These are phyloP conservation scores for Ecdyonurus torrentis DNA, from an alignment of 2,888 invertebrate species.

Conservation along the genomic window DNA sequence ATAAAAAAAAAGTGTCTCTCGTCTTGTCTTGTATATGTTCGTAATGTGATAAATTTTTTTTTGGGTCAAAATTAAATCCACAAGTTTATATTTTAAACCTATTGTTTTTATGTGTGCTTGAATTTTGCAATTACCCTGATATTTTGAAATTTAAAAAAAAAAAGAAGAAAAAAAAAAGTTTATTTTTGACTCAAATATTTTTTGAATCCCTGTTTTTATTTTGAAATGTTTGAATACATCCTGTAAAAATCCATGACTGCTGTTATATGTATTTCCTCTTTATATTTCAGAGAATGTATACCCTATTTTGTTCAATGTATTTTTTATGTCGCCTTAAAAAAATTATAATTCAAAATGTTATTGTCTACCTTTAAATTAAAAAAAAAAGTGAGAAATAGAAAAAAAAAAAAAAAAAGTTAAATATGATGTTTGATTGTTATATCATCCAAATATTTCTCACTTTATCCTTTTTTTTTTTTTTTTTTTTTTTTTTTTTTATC, in stretches of 20 bases:
- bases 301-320: too few relatives aligned
- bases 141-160: background rate
- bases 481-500: slow-evolving; percentile 1
- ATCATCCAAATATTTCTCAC: background rate
- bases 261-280: too few relatives aligned
- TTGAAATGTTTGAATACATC: too few relatives aligned
- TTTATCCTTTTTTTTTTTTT: slow-evolving; percentile 4
- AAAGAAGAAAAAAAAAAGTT: background rate
- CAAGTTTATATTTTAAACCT: background rate
- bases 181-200: background rate
- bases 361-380: too few relatives aligned
- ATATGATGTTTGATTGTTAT: background rate
- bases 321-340: too few relatives aligned
- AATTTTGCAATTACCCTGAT: too few relatives aligned
- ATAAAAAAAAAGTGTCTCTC: background rate
- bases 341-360: too few relatives aligned
- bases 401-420: slow-evolving; percentile 1
- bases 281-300: too few relatives aligned
- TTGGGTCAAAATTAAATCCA: background rate
- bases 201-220: too few relatives aligned
- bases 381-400: too few relatives aligned
- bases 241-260: too few relatives aligned
- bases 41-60: background rate
- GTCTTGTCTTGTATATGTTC: background rate
- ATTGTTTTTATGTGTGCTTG: too few relatives aligned